Conservation (phyloP, 2,113 vertebrate genomes). For the Rhinogobius similis region DNA sequence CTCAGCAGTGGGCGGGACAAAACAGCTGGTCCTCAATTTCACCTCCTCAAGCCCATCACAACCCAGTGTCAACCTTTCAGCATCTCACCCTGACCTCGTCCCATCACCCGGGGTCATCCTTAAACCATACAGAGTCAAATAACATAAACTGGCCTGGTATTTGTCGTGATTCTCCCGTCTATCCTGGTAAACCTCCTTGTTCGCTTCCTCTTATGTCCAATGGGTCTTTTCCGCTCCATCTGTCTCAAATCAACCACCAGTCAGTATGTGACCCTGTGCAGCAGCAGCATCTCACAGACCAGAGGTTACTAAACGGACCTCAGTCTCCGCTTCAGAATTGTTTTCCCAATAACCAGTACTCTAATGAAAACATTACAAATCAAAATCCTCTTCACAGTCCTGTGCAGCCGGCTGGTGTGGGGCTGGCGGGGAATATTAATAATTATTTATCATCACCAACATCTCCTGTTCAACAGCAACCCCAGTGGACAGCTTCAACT, state of each 20-base stretch:
- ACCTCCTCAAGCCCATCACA: constrained; percentile 15
- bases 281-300: constrained; percentile 12
- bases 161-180: not conserved
- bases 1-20: constrained; percentile 56
- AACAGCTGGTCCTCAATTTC: constrained; percentile 47
- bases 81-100: constrained; percentile 32
- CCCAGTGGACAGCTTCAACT: constrained; percentile 35
- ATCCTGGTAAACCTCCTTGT: constrained; percentile 27
- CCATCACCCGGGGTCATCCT: constrained; percentile 19
- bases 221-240: not conserved
- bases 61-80: constrained; percentile 46
- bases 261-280: constrained; percentile 10
- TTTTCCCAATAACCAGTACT: constrained; percentile 1
- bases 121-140: not conserved
- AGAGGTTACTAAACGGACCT: constrained; percentile 28
- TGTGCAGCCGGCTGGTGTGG: constrained; percentile 3
- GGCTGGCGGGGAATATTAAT: not conserved
- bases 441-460: not conserved
- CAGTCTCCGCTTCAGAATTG: constrained; percentile 21
- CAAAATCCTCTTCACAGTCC: constrained; percentile 18
- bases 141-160: constrained; percentile 7
- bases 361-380: constrained; percentile 11
- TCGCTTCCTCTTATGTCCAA: constrained; percentile 20
- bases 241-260: constrained; percentile 16
- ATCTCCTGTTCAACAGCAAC: constrained; percentile 40